Percentiles rank a stretch among this genome's conserved stretches.
Conservation (phyloP, 2,797 vertebrate genomes). For the Malurus splendens region DNA sequence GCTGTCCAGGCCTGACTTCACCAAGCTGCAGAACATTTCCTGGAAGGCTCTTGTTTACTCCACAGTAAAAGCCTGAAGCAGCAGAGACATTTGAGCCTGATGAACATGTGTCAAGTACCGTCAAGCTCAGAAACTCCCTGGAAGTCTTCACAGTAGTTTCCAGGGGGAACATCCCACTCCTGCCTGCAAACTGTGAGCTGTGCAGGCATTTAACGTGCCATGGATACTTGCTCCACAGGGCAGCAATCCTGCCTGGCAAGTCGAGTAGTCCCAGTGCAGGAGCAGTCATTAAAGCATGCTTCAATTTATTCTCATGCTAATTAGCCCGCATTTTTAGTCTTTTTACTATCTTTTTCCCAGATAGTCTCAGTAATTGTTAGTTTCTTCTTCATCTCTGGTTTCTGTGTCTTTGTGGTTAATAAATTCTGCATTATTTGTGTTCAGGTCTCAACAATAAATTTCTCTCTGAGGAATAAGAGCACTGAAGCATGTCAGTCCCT, state of each 20-base stretch:
- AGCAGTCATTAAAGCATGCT: not conserved
- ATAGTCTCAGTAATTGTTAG: not conserved
- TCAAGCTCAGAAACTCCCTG: not conserved
- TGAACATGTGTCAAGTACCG: not conserved
- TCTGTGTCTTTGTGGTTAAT: not conserved
- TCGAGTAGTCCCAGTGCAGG: not conserved
- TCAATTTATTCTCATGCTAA: not conserved
- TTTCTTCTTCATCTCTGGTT: not conserved
- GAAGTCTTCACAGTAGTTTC: not conserved
- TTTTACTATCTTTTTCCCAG: not conserved
- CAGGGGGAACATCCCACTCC: not conserved
- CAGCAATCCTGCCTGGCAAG: not conserved
- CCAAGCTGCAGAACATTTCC: not conserved
- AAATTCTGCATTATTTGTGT: not conserved
- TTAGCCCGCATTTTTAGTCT: not conserved
- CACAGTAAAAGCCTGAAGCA: not conserved
- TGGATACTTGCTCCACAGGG: not conserved
- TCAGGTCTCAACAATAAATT: not conserved
- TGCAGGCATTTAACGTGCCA: not conserved
- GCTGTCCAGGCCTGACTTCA: not conserved
- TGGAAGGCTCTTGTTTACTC: not conserved
- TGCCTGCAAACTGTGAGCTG: not conserved
- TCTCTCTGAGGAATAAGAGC: not conserved
- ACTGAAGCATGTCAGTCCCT: not conserved
- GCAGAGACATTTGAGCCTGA: not conserved